These are phyloP conservation scores for Hoplodrina blanda DNA, from an alignment of 2,888 invertebrate genomes.

Conservation along the genomic window DNA sequence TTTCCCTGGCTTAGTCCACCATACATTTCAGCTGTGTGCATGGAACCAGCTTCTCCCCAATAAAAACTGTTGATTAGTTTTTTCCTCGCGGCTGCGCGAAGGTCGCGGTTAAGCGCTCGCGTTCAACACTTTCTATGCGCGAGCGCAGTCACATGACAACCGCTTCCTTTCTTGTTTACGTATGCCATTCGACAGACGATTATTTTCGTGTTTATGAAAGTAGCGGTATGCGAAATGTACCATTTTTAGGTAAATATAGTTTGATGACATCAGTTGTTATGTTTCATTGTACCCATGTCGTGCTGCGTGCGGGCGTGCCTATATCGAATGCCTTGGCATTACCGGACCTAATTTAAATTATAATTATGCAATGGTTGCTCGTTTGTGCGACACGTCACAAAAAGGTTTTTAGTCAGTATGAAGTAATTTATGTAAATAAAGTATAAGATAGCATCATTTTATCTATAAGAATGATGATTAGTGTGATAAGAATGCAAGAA, in stretches of 20 bases:
- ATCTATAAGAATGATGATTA: background rate
- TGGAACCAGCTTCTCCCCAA: slow-evolving; percentile 11
- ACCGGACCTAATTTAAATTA: slow-evolving; percentile 29
- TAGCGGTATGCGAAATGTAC: slow-evolving; percentile 18
- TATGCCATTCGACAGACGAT: slow-evolving; percentile 23
- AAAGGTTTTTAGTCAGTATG: background rate
- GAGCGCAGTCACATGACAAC: slow-evolving; percentile 69
- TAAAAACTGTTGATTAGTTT: slow-evolving; percentile 35
- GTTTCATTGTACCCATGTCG: background rate
- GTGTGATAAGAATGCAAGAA: background rate
- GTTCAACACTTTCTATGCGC: slow-evolving; percentile 63
- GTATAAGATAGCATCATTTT: slow-evolving; percentile 12
- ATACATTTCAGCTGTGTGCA: slow-evolving; percentile 1
- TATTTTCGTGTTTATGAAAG: slow-evolving; percentile 42
- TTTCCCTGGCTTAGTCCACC: background rate
- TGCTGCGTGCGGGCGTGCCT: background rate
- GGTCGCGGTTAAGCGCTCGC: slow-evolving; percentile 52
- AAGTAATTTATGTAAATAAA: slow-evolving; percentile 20
- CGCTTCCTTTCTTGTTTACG: slow-evolving; percentile 64
- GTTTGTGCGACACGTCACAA: slow-evolving; percentile 6
- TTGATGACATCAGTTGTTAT: background rate
- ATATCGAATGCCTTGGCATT: slow-evolving; percentile 14
- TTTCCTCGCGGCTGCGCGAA: slow-evolving; percentile 51
- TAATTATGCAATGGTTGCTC: slow-evolving; percentile 16
- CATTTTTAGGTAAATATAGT: slow-evolving; percentile 7